These are phyloP conservation scores for Caenorhabditis parvicauda DNA, from an alignment of 2,888 invertebrate species.

Conservation along the genomic window DNA sequence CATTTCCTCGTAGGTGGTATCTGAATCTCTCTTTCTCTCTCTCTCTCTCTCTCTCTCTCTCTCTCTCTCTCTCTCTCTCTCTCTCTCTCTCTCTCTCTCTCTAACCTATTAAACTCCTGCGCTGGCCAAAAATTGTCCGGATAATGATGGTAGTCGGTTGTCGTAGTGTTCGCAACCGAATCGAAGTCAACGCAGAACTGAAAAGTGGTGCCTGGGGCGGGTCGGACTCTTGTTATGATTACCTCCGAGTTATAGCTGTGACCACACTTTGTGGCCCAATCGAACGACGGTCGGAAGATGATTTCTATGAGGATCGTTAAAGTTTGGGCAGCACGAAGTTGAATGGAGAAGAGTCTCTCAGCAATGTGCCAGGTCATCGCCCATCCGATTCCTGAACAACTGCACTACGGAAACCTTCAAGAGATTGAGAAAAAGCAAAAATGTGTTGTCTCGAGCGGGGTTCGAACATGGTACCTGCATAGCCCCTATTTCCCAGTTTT, in stretches of 20 bases:
- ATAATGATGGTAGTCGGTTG: conserved; percentile 13
- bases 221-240: too few relatives aligned
- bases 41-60: too few relatives aligned
- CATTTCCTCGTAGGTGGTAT: conserved; percentile 27
- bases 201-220: not conserved
- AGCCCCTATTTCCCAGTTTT: too few relatives aligned
- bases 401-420: too few relatives aligned
- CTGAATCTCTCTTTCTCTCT: conserved; percentile 13
- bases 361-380: conserved; percentile 41
- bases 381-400: conserved; percentile 40
- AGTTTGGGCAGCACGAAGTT: conserved; percentile 33
- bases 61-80: too few relatives aligned
- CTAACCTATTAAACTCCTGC: conserved; percentile 45
- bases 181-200: conserved; percentile 21
- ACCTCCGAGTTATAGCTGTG: conserved; percentile 21
- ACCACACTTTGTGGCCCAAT: conserved; percentile 34
- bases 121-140: conserved; percentile 51
- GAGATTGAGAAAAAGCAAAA: too few relatives aligned
- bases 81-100: too few relatives aligned
- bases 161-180: conserved; percentile 20
- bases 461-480: too few relatives aligned
- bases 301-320: too few relatives aligned
- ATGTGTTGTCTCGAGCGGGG: not conserved
- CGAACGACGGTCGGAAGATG: conserved; percentile 14
- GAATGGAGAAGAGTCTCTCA: conserved; percentile 34